phyloP scores from a whole-genome alignment of 2,797 vertebrate species.

The Otolemur crassicaudatus region DNA sequence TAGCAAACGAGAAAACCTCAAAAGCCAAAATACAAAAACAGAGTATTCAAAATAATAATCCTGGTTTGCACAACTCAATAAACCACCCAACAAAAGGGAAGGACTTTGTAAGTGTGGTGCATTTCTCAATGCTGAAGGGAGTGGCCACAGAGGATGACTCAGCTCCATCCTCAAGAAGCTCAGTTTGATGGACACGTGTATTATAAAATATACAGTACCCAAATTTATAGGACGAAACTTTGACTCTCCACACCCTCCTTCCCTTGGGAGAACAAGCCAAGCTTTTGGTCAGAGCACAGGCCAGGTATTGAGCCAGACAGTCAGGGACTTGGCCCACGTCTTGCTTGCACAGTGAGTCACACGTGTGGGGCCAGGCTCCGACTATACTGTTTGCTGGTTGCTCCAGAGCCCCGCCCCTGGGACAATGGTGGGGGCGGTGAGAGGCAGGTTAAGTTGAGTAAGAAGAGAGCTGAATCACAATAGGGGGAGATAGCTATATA shows the following conservation, averaged over 20 bases:
- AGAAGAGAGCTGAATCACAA: neutral
- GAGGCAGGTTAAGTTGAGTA: neutral
- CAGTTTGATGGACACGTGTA: neutral
- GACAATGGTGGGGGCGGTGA: neutral
- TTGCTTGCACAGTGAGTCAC: neutral
- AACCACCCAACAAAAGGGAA: neutral
- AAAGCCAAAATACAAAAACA: slow-evolving; percentile 3
- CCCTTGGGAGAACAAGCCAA: neutral
- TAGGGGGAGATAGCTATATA: neutral
- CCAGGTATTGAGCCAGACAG: neutral
- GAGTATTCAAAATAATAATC: slow-evolving; percentile 3
- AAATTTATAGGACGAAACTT: neutral
- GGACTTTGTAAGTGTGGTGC: neutral
- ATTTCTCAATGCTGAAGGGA: neutral
- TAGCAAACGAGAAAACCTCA: neutral
- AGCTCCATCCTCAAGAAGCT: neutral
- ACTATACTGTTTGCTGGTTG: neutral
- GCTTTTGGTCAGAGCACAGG: neutral
- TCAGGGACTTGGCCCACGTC: neutral
- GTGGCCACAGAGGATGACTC: neutral
- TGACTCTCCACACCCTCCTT: neutral
- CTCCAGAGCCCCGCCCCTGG: neutral
- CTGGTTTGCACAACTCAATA: neutral
- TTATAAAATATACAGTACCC: neutral
- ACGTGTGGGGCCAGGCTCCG: neutral